phyloP scores from a whole-genome alignment of 2,113 vertebrate genomes.

The Ifrita kowaldi region DNA sequence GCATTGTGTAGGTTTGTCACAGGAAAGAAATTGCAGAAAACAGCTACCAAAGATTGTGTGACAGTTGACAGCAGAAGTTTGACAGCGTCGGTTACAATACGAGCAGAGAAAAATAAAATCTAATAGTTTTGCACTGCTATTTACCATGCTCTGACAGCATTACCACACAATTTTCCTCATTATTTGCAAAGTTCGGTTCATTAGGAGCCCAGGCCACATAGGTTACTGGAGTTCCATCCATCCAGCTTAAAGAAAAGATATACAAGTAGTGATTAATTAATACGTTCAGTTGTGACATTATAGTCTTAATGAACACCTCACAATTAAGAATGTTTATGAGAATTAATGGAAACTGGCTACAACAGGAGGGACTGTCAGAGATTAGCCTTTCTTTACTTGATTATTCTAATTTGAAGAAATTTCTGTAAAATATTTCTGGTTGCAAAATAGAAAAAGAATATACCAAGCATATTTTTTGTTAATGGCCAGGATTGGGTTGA shows the following conservation, averaged over 20 bases:
- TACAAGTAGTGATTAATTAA: neutral
- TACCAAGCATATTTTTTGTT: neutral
- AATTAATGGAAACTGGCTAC: neutral
- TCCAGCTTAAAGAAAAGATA: slow-evolving; percentile 78
- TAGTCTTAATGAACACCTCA: neutral
- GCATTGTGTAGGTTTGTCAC: neutral
- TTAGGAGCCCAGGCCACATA: slow-evolving; percentile 86
- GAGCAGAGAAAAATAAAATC: neutral
- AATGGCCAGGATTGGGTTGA: neutral
- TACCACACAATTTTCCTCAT: slow-evolving; percentile 90
- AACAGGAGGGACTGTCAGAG: neutral
- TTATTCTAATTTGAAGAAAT: neutral
- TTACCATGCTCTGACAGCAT: slow-evolving; percentile 40
- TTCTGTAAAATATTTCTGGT: neutral
- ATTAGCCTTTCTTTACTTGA: neutral
- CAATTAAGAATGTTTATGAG: neutral
- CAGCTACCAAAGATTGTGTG: neutral
- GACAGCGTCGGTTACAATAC: neutral
- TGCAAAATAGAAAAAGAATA: neutral
- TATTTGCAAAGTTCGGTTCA: slow-evolving; percentile 92
- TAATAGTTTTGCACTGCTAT: neutral
- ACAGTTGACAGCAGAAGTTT: neutral
- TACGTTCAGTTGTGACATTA: neutral
- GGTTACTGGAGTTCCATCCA: slow-evolving; percentile 83
- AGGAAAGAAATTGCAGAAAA: neutral